These are phyloP conservation scores for Pristionchus entomophagus DNA, from an alignment of 2,888 invertebrate genomes.

Conservation along the genomic window DNA sequence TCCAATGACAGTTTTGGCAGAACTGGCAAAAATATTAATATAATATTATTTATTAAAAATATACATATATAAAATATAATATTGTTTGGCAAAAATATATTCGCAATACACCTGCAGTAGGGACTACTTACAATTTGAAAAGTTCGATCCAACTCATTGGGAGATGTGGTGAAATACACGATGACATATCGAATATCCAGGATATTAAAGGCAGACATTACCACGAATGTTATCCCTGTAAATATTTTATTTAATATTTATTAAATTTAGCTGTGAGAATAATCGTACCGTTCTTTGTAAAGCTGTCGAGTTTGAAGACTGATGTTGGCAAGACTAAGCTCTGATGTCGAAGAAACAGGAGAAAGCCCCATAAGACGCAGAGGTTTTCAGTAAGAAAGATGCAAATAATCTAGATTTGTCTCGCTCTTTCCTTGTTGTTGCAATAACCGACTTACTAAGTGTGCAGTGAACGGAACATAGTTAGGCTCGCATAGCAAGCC, in stretches of 20 bases:
- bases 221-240: background rate
- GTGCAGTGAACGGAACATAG: background rate
- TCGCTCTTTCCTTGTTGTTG: background rate
- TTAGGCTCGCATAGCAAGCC: background rate
- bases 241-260: background rate
- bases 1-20: background rate
- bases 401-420: background rate
- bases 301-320: background rate
- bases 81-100: no score
- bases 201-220: background rate
- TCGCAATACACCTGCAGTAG: no score
- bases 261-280: background rate
- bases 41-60: background rate
- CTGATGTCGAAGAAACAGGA: background rate
- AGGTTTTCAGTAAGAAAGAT: background rate
- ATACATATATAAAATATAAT: no score
- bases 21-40: background rate
- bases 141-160: background rate
- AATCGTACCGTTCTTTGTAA: background rate
- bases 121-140: background rate
- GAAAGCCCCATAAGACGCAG: background rate
- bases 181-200: background rate
- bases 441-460: background rate
- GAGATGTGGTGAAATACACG: background rate
- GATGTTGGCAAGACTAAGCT: background rate